Conservation (phyloP, 2,888 invertebrate genomes). For the Agonopterix heracliana region DNA sequence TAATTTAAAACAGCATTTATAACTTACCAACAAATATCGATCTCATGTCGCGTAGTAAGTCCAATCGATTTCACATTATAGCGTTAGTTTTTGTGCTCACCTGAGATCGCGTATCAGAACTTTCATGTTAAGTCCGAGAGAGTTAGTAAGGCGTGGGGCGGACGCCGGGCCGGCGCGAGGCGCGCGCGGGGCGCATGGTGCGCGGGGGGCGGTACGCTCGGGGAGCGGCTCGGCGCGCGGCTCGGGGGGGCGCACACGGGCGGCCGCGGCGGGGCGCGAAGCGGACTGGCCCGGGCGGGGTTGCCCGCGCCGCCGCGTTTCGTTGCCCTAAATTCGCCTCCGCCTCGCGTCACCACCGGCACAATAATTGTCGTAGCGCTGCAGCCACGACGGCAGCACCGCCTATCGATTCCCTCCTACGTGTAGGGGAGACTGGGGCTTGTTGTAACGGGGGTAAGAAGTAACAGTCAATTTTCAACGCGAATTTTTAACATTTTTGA, state of each 20-base stretch:
- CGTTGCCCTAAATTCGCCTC: conserved; percentile 65
- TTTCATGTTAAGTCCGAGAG: conserved; percentile 40
- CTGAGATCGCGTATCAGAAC: conserved; percentile 47
- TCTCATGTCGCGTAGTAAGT: conserved; percentile 35
- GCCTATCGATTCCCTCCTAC: conserved; percentile 55
- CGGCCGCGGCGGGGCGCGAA: conserved; percentile 17
- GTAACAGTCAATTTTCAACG: too few species aligned
- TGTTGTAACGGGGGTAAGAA: too few species aligned
- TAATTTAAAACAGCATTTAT: conserved; percentile 40
- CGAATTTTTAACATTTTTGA: too few species aligned
- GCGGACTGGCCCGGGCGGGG: conserved; percentile 32
- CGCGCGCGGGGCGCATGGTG: conserved; percentile 8
- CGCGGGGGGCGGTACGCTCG: conserved; percentile 12
- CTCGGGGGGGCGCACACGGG: conserved; percentile 47
- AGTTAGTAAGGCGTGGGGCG: conserved; percentile 23
- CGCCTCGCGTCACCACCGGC: conserved; percentile 50
- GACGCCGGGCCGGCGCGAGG: conserved; percentile 13
- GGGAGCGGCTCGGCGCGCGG: conserved; percentile 22
- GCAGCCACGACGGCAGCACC: conserved; percentile 60
- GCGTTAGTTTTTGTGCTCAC: conserved; percentile 43
- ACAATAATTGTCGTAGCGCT: conserved; percentile 64
- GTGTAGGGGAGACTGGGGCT: too few species aligned
- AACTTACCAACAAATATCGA: conserved; percentile 50
- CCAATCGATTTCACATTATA: conserved; percentile 52
- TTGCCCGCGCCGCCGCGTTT: conserved; percentile 7